phyloP scores from a whole-genome alignment of 1,140 invertebrate genomes.

The Ridgeia piscesae region DNA sequence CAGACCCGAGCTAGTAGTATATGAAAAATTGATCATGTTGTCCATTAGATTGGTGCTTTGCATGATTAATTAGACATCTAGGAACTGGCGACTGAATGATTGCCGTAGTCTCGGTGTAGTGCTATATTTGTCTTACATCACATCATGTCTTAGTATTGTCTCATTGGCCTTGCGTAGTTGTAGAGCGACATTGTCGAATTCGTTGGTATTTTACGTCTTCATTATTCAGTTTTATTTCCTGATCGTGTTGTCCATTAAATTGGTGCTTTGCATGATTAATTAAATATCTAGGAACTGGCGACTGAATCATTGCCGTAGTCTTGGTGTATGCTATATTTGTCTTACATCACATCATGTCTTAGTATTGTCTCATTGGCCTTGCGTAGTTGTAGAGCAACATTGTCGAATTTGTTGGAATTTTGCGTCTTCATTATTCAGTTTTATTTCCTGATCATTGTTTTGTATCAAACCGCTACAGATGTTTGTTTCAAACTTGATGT shows the following conservation, averaged over 20 bases:
- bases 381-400: background rate
- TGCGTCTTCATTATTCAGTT: background rate
- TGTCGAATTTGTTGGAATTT: background rate
- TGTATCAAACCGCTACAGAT: background rate
- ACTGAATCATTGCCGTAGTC: background rate
- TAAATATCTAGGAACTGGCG: background rate
- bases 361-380: background rate
- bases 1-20: background rate
- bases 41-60: too few relatives aligned
- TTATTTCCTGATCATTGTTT: background rate
- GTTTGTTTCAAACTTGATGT: background rate
- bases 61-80: too few relatives aligned
- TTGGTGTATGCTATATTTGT: background rate
- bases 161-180: too few relatives aligned
- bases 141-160: too few relatives aligned
- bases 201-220: too few relatives aligned
- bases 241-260: too few relatives aligned
- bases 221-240: too few relatives aligned
- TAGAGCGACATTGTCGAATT: too few relatives aligned
- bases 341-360: background rate
- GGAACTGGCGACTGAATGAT: too few relatives aligned
- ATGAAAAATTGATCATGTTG: background rate
- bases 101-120: too few relatives aligned
- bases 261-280: background rate
- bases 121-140: too few relatives aligned